Evolutionary conservation across 2,888 invertebrate species (phyloP), one percentile per base, ranked within the genome.

Genomic region (Callosobruchus maculatus): DNA sequence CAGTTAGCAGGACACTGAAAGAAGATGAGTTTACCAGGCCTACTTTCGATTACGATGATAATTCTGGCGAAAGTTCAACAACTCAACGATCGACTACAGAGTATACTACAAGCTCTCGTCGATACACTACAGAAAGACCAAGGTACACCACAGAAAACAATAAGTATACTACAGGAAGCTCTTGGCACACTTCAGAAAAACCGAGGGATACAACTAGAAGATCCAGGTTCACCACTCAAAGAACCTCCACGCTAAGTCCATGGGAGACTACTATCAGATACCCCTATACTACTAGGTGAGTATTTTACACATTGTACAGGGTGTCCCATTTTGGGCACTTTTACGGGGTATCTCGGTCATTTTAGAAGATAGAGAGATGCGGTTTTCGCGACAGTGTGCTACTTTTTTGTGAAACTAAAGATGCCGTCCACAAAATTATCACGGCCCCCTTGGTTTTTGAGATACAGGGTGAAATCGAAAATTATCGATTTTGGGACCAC

Each of bases 1-100:
- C 67, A 81, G 80, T 81, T 74, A 77, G 72, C 21, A 79, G 79
- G 74, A 70, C 74, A 18, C 70, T 81, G 21, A 74, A 78, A 66
- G 78, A 78, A 69, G 80, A 81, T 66, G 73, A 77, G 13, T 67
- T 68, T 5, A 49, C 49, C 13, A 49, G 49, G 13, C 69, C 67
- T 21, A 69, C 76, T 67, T 70, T 20, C 31, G 22, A 31, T 20
- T 20, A 21, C 21, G 20, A 72, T 21, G 49, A 71, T 22, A 22
- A 20, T 70, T 69, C 70, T n/a, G 30, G 22, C 20, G 67, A 66
- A 72, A 71, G 72, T 26, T 70, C 70, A 2, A 20, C 74, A 22
- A 70, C 72, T 13, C 30, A 30, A 30, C 3, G 30, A 30, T 13
- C 49, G 13, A 49, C 49, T 49, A 49, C 49, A 49, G 13, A 49